Conservation (phyloP, 2,888 invertebrate species). For the Nineta flava region DNA sequence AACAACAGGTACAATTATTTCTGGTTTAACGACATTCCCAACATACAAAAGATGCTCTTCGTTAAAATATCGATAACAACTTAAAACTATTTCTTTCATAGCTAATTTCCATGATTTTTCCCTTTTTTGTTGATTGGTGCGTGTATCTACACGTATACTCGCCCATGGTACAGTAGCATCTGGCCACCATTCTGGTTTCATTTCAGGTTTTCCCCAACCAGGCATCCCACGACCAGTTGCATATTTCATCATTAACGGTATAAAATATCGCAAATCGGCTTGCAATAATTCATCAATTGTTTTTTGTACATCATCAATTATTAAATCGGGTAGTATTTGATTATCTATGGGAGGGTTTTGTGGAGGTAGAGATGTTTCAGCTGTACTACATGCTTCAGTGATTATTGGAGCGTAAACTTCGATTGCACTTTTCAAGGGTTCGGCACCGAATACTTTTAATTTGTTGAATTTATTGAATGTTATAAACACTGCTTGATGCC, state of each 20-base stretch:
- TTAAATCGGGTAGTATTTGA: slow-evolving; percentile 74
- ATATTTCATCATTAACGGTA: slow-evolving; percentile 87
- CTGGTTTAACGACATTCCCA: background rate
- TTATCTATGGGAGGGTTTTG: slow-evolving; percentile 63
- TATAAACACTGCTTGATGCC: slow-evolving; percentile 81
- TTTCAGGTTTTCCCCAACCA: slow-evolving; percentile 84
- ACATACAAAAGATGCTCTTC: slow-evolving; percentile 61
- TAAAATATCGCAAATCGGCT: slow-evolving; percentile 81
- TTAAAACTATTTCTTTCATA: slow-evolving; percentile 77
- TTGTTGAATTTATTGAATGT: slow-evolving; percentile 74
- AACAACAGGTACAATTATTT: too few species aligned
- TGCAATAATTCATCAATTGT: slow-evolving; percentile 93
- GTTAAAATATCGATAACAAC: slow-evolving; percentile 88
- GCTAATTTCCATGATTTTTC: slow-evolving; percentile 93
- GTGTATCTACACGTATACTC: slow-evolving; percentile 82
- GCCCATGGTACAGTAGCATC: slow-evolving; percentile 89
- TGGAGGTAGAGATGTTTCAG: slow-evolving; percentile 63
- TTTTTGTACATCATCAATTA: slow-evolving; percentile 86
- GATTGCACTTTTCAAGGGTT: slow-evolving; percentile 81
- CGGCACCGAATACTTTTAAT: slow-evolving; percentile 72
- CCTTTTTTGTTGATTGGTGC: slow-evolving; percentile 81
- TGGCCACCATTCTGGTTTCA: slow-evolving; percentile 83
- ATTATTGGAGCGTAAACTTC: slow-evolving; percentile 67
- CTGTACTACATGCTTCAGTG: slow-evolving; percentile 77
- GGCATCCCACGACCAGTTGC: slow-evolving; percentile 85